These are phyloP conservation scores for Elysia crispata DNA, from an alignment of 2,888 invertebrate species.

Conservation along the genomic window DNA sequence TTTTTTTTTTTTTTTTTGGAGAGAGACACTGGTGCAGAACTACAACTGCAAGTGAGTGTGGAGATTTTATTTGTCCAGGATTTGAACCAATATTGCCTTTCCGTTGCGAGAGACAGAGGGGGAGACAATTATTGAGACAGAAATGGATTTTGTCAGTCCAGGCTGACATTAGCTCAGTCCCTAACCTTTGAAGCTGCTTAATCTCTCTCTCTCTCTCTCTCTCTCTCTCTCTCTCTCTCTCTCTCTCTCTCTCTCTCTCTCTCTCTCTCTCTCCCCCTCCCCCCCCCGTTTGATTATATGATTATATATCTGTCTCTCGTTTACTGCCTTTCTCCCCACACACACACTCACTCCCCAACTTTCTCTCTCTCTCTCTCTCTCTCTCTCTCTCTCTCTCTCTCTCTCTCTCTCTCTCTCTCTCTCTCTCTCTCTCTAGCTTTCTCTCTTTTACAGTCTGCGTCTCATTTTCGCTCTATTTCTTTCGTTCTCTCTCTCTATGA, in stretches of 20 bases:
- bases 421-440: conserved; percentile 3
- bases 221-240: conserved; percentile 13
- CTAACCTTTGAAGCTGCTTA: no score
- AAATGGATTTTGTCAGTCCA: no score
- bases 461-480: conserved; percentile 1
- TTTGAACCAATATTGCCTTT: background rate
- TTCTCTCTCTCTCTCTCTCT: background rate
- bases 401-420: conserved; percentile 2
- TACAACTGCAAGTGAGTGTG: no score
- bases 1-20: no score
- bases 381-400: conserved; percentile 2
- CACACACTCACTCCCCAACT: background rate
- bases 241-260: conserved; percentile 15
- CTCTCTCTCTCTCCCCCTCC: background rate
- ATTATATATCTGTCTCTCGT: background rate
- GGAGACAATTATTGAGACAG: no score
- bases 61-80: no score
- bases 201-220: no score
- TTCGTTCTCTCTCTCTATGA: no score
- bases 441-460: background rate
- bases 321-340: background rate
- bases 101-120: background rate
- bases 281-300: background rate
- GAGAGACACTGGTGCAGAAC: no score
- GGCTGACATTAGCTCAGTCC: no score